Conservation (phyloP, 2,113 vertebrate species). For the Sebastes schlegelii region DNA sequence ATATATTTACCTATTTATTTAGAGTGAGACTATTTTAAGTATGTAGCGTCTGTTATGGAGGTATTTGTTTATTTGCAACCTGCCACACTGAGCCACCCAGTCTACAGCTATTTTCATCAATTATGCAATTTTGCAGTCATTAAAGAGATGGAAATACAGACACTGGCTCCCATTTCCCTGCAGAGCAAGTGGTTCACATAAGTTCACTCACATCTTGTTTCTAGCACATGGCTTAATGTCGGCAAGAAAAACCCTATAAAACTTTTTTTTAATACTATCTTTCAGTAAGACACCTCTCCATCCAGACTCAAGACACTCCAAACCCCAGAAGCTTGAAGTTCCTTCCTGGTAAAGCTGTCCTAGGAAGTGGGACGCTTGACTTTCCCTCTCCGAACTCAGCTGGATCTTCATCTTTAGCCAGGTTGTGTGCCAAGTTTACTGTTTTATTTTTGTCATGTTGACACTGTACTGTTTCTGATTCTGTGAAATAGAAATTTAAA, state of each 20-base stretch:
- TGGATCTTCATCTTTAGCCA: constrained; percentile 83
- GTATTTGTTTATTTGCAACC: constrained; percentile 35
- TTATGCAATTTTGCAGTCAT: constrained; percentile 64
- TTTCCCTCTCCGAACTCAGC: constrained; percentile 81
- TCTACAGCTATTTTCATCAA: constrained; percentile 43
- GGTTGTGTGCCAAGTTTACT: constrained; percentile 57
- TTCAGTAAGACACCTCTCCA: constrained; percentile 80
- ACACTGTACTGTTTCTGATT: not conserved
- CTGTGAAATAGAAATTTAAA: not conserved
- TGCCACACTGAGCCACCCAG: constrained; percentile 80
- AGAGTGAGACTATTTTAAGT: constrained; percentile 38
- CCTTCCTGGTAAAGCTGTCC: constrained; percentile 83
- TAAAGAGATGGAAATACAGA: not conserved
- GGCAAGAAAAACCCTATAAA: not conserved
- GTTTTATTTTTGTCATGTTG: not conserved
- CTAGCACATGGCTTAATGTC: not conserved
- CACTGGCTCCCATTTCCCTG: constrained; percentile 39
- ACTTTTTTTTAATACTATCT: constrained; percentile 18
- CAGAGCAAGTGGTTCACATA: constrained; percentile 28
- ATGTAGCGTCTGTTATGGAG: constrained; percentile 38
- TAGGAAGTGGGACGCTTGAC: constrained; percentile 83
- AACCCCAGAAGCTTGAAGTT: constrained; percentile 88
- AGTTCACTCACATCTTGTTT: not conserved
- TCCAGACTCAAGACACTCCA: constrained; percentile 87
- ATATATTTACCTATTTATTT: constrained; percentile 75